Conservation (phyloP, 2,113 vertebrate species). For the Tragelaphus strepsiceros region DNA sequence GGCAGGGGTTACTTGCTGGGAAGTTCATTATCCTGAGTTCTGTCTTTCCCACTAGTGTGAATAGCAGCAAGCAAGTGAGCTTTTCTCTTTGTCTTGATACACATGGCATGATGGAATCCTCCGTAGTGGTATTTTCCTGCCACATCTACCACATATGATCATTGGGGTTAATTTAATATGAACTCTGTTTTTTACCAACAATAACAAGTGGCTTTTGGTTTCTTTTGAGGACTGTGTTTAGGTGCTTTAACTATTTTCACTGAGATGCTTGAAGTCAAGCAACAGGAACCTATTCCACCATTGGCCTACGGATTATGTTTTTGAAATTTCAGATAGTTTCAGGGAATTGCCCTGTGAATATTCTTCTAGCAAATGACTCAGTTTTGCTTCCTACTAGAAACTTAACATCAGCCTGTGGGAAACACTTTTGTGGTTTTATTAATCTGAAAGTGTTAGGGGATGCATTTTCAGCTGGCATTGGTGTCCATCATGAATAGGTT, state of each 20-base stretch:
- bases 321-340: neutral
- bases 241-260: neutral
- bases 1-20: neutral
- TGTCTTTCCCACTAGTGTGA: neutral
- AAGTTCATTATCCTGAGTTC: neutral
- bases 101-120: neutral
- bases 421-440: neutral
- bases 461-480: neutral
- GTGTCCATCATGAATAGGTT: neutral
- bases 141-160: neutral
- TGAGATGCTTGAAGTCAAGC: neutral
- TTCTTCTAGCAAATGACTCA: neutral
- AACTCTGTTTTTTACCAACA: neutral
- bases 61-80: conserved; percentile 18
- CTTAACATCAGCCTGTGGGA: neutral
- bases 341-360: neutral
- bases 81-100: neutral
- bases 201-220: conserved; percentile 2
- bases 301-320: conserved; percentile 13
- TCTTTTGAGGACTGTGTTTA: conserved; percentile 8
- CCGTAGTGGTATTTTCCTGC: neutral
- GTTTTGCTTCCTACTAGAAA: conserved; percentile 32
- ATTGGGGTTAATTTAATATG: neutral
- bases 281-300: neutral
- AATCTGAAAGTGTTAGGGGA: conserved; percentile 1